Evolutionary conservation across 2,888 invertebrate genomes (phyloP), one percentile per base, ranked within the genome.

Genomic region (Amiota communis): DNA sequence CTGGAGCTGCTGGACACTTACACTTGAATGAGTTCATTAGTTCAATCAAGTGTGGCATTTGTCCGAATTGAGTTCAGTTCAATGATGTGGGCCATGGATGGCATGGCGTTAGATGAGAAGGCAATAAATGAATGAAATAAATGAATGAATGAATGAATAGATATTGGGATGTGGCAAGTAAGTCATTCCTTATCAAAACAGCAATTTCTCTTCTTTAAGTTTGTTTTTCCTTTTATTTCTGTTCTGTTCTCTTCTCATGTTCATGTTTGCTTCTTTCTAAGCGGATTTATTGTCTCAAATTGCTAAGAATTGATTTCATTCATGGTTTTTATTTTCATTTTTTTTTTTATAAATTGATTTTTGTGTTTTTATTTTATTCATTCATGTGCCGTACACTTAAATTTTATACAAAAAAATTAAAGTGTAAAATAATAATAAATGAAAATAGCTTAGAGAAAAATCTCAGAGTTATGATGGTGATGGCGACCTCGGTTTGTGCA

Each of bases 11-110:
- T 17, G 15, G 48, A 65, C 65, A 65, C 65, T 65, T 48, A 48
- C 65, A 20, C 65, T 49, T 65, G 65, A 65, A 65, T 65, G 65
- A 49, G 65, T 65, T 65, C 65, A 65, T 65, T 65, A 65, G 65
- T 65, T 65, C 65, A 65, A 65, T 65, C 65, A 65, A 65, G 65
- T 49, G 65, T 49, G 48, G 20, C 48, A 49, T 48, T 65, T 65
- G 48, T 65, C 20, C 15, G 47, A 36, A 36, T 36, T 36, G 36
- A 36, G 36, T 36, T 36, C 36, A 36, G 8, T 36, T 36, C 36
- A 36, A 36, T 36, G 36, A 36, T 36, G 36, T 36, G 36, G 36
- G 36, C 36, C 2, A 36, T 36, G 36, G 4, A 36, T 36, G 36
- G 36, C 36, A 36, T 36, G 53, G 53, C 53, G 53, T n/a, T n/a